phyloP scores from a whole-genome alignment of 2,797 vertebrate species.

The Sebastes itinus region DNA sequence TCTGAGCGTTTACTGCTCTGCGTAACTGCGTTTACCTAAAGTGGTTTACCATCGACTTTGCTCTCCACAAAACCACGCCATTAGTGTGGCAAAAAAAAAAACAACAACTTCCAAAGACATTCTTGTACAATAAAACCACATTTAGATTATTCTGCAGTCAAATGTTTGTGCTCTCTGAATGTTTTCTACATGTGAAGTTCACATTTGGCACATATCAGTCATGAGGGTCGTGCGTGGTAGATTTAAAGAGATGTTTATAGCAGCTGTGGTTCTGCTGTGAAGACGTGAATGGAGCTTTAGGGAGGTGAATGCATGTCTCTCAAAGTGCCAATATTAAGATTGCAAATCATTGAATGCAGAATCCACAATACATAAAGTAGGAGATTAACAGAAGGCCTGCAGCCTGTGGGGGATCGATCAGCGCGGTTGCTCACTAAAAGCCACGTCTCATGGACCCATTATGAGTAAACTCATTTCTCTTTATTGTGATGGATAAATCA shows the following conservation, averaged over 20 bases:
- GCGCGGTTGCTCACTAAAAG: slow-evolving; percentile 38
- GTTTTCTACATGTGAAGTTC: not conserved
- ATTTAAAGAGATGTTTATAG: slow-evolving; percentile 16
- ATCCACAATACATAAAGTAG: slow-evolving; percentile 3
- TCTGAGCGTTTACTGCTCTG: too few relatives aligned
- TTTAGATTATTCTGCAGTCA: not conserved
- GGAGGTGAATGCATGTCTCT: not conserved
- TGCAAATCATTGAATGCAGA: slow-evolving; percentile 19
- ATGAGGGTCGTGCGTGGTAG: not conserved
- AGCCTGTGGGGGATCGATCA: slow-evolving; percentile 36
- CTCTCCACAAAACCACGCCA: not conserved
- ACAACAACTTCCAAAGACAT: not conserved
- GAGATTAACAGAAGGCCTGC: slow-evolving; percentile 14
- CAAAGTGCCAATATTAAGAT: slow-evolving; percentile 8
- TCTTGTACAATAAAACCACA: not conserved
- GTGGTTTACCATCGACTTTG: not conserved
- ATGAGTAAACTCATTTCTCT: slow-evolving; percentile 37
- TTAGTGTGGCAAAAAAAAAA: not conserved
- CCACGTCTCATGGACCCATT: slow-evolving; percentile 25
- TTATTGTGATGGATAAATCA: slow-evolving; percentile 59
- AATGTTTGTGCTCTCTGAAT: not conserved
- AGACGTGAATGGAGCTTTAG: slow-evolving; percentile 2
- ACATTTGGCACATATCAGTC: not conserved
- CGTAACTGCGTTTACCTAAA: not conserved
- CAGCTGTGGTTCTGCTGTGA: not conserved